Percentiles rank a stretch among this genome's conserved stretches.
These are phyloP conservation scores for Mylabris sibirica DNA, from an alignment of 2,888 invertebrate species.

Conservation along the genomic window DNA sequence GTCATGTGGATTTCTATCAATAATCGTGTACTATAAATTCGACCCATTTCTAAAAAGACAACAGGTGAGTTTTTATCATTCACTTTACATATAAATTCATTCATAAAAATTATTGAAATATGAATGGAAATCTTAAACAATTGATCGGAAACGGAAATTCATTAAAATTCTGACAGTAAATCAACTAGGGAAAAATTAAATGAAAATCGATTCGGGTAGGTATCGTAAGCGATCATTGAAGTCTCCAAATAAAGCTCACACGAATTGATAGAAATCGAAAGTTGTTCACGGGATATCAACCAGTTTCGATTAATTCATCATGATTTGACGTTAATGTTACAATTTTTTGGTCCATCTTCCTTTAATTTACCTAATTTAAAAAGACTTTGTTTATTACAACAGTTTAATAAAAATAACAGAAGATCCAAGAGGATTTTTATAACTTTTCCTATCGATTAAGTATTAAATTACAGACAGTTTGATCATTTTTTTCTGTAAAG, in stretches of 20 bases:
- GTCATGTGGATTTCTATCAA: constrained; percentile 41
- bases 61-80: constrained; percentile 21
- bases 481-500: neutral
- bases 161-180: constrained; percentile 36
- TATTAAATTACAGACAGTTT: neutral
- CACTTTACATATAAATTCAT: too few relatives aligned
- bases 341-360: neutral
- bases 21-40: constrained; percentile 8
- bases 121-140: constrained; percentile 16
- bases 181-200: constrained; percentile 45
- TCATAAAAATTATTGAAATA: constrained; percentile 9
- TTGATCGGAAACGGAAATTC: constrained; percentile 48
- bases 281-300: constrained; percentile 7
- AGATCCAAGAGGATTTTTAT: constrained; percentile 6
- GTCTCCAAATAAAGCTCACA: constrained; percentile 19
- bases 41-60: neutral
- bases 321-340: constrained; percentile 9
- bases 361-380: constrained; percentile 17
- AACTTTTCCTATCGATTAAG: neutral
- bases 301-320: constrained; percentile 23
- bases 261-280: constrained; percentile 19
- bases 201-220: constrained; percentile 8
- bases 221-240: constrained; percentile 26
- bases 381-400: neutral
- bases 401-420: too few relatives aligned